These are phyloP conservation scores for Reinhardtius hippoglossoides DNA, from an alignment of 2,113 vertebrate genomes.

Conservation along the genomic window DNA sequence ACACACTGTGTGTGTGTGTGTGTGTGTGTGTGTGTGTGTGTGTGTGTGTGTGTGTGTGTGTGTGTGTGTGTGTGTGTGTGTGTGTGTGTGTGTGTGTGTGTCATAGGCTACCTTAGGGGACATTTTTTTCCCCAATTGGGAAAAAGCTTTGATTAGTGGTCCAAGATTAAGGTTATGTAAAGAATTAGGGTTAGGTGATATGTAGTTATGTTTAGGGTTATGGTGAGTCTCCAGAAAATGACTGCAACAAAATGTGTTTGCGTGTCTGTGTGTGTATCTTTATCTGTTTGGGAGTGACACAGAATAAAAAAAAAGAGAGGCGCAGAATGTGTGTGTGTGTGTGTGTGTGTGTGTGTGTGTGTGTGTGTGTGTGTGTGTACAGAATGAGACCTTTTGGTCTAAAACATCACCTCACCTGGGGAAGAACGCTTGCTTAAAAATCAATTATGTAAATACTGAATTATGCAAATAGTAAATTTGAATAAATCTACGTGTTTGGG, in stretches of 20 bases:
- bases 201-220: background rate
- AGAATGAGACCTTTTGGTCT: constrained; percentile 67
- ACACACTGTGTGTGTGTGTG: background rate
- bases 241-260: too few species aligned
- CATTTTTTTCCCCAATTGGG: background rate
- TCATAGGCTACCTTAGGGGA: background rate
- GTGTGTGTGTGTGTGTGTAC: constrained; percentile 22
- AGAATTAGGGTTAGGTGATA: background rate
- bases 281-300: background rate
- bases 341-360: constrained; percentile 4
- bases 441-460: constrained; percentile 80
- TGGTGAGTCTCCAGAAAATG: background rate
- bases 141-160: background rate
- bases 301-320: background rate
- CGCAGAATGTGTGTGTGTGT: background rate
- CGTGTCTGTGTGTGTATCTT: too few species aligned
- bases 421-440: constrained; percentile 73
- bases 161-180: background rate
- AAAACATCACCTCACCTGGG: constrained; percentile 55
- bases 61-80: background rate
- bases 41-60: constrained; percentile 3
- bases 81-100: background rate
- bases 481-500: constrained; percentile 76
- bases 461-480: constrained; percentile 77
- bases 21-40: background rate